A percentile compares a stretch with the other conserved stretches of the same genome.
Evolutionary conservation across 2,888 invertebrate genomes (phyloP).

Genomic region (Tridacna gigas): DNA sequence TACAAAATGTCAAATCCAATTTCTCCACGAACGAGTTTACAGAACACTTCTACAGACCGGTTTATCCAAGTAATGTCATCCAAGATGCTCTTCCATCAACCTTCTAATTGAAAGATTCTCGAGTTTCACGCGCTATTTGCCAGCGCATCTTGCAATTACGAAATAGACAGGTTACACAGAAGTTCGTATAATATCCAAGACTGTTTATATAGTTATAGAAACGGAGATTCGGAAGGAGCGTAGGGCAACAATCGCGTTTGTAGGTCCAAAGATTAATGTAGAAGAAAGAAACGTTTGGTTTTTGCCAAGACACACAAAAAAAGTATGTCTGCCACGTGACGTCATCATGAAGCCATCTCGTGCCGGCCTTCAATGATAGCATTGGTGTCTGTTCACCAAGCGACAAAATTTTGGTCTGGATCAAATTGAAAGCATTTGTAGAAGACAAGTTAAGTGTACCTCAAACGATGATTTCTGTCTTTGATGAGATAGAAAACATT

Average conservation of each 20-base stretch:
- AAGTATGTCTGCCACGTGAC: background rate
- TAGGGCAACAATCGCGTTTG: background rate
- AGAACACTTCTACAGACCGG: background rate
- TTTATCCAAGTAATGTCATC: slow-evolving; percentile 10
- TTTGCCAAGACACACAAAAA: slow-evolving; percentile 9
- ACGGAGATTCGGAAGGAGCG: background rate
- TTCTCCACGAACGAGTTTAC: background rate
- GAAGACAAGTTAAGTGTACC: too few relatives aligned
- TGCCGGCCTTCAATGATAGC: too few relatives aligned
- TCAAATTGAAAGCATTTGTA: too few relatives aligned
- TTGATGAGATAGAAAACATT: too few relatives aligned
- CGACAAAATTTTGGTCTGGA: too few relatives aligned
- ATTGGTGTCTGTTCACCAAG: too few relatives aligned
- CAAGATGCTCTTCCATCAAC: background rate
- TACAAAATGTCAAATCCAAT: slow-evolving; percentile 21
- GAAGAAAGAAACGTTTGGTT: background rate
- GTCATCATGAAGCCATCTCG: background rate
- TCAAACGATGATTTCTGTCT: too few relatives aligned
- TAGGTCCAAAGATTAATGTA: background rate
- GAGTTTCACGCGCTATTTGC: slow-evolving; percentile 26
- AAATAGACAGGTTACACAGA: slow-evolving; percentile 20
- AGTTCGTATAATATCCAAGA: background rate
- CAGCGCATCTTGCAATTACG: slow-evolving; percentile 19
- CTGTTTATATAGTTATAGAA: background rate
- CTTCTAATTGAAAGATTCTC: slow-evolving; percentile 16